Evolutionary conservation across 2,113 vertebrate genomes (phyloP), one percentile per base, ranked within the genome.

Genomic region (Siniperca chuatsi): DNA sequence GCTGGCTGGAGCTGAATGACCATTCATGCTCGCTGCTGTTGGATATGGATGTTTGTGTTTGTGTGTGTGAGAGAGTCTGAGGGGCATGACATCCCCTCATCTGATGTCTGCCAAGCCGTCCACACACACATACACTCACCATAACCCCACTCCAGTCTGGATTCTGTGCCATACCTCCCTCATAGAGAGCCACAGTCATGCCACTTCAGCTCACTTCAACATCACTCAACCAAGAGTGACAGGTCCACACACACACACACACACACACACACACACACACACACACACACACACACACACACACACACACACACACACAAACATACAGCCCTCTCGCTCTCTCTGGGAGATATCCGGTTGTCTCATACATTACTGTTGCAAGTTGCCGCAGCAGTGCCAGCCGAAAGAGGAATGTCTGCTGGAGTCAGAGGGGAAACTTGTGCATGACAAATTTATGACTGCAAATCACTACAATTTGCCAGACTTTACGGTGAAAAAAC

Each of bases 1-100:
- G 86, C 89, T 95, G 95, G 93, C 94, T 93, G 81, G 67, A 89
- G 87, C 90, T 95, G 92, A 95, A 94, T 92, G 90, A 91, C 89
- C 92, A 90, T 94, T 95, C 90, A 90, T 90, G 90, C 92, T 90
- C 81, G 57, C 85, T 90, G 92, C 92, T 90, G 91, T 82, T 89
- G 90, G 90, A 90, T 93, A 85, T 92, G 88, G 86, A 87, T 90
- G 88, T 85, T 76, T 90, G 77, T 91, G 83, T 89, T 23, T 82
- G 71, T 85, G 81, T 87, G 85, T 87, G 85, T 85, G 78, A 75
- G 82, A 92, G 61, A 72, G 62, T 88, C 83, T 74, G 80, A 91
- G 76, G 88, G 83, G 86, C 88, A 86, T 92, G 92, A 92, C 93
- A 93, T 86, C 89, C 90, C 82, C 58, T 88, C 86, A 70, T 92